Evolutionary conservation across 2,888 invertebrate genomes (phyloP), one percentile per base, ranked within the genome.

Genomic region (Julus scanicus): DNA sequence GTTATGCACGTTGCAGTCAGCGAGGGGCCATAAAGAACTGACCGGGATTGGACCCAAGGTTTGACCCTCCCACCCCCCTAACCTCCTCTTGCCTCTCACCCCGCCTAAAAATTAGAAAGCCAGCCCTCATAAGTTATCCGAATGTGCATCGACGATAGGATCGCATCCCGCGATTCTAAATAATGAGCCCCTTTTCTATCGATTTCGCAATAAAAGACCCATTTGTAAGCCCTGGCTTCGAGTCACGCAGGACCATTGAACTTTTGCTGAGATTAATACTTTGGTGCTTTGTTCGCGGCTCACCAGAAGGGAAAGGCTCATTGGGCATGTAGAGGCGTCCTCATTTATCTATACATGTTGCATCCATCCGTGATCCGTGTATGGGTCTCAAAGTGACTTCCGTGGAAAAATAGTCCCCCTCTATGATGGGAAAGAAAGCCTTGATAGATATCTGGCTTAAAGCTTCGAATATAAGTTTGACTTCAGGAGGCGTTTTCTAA

Each of bases 31-130:
- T 63, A 63, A 63, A 63, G 63, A 17, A 63, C n/a, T 63, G 63
- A 63, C 63, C 63, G 63, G 63, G 63, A 63, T 63, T 63, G 63
- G 63, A n/a, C 63, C 63, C 63, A 20, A 63, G 63, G 63, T 63
- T 63, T 63, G 63, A 63, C 63, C 63, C 63, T 63, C n/a, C 63
- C 63, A 2, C n/a, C 63, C 53, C 63, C 63, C 63, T 8, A n/a
- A 63, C 17, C 63, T 57, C 57, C 29, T 29, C 29, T 29, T 29
- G 29, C 29, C 29, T n/a, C 63, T 17, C 63, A 15, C n/a, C 63
- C 63, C 63, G 63, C 63, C 63, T 63, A 63, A 63, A 63, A 63
- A 63, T 63, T 63, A 63, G 63, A 63, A 63, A 63, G 63, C 63
- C 63, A 63, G 63, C 63, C 63, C 63, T 63, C 63, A 17, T 63